Evolutionary conservation across 2,888 invertebrate genomes (phyloP).

Genomic region (Sycophila texana): DNA sequence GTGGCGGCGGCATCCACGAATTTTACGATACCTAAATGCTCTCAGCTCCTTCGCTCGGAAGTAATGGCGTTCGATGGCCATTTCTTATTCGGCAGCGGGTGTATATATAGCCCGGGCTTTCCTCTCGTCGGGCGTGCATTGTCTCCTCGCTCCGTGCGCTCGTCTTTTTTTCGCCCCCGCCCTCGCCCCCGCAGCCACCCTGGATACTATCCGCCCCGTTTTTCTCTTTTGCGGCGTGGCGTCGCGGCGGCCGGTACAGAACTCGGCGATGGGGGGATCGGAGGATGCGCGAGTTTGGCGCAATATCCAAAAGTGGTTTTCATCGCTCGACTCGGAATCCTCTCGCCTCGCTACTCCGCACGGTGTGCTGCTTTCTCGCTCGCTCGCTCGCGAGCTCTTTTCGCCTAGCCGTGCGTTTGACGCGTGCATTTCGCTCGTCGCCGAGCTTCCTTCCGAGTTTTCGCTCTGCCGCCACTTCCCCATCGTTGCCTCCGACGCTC

Average conservation of each 20-base stretch:
- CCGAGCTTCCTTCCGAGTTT: not conserved
- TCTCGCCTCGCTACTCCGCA: not conserved
- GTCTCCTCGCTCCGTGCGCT: constrained; percentile 16
- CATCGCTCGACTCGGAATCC: constrained; percentile 48
- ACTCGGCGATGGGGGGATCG: not conserved
- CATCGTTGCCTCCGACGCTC: constrained; percentile 17
- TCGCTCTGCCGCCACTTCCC: not conserved
- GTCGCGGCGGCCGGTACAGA: not conserved
- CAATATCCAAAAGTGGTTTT: constrained; percentile 58
- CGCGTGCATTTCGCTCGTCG: not conserved
- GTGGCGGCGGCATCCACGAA: constrained; percentile 44
- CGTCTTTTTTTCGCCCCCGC: constrained; percentile 11
- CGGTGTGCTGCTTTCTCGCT: not conserved
- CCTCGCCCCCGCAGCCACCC: not conserved
- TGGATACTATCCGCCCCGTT: not conserved
- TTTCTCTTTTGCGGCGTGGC: constrained; percentile 29
- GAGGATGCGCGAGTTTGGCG: constrained; percentile 26
- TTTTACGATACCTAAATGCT: constrained; percentile 57
- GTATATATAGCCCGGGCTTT: constrained; percentile 10
- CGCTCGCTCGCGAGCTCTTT: not conserved
- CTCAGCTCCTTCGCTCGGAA: constrained; percentile 50
- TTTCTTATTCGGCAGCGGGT: constrained; percentile 40
- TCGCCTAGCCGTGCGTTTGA: constrained; percentile 13
- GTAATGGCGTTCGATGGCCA: constrained; percentile 53
- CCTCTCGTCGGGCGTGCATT: not conserved